These are phyloP conservation scores for Orthosia cruda DNA, from an alignment of 2,888 invertebrate species.

Conservation along the genomic window DNA sequence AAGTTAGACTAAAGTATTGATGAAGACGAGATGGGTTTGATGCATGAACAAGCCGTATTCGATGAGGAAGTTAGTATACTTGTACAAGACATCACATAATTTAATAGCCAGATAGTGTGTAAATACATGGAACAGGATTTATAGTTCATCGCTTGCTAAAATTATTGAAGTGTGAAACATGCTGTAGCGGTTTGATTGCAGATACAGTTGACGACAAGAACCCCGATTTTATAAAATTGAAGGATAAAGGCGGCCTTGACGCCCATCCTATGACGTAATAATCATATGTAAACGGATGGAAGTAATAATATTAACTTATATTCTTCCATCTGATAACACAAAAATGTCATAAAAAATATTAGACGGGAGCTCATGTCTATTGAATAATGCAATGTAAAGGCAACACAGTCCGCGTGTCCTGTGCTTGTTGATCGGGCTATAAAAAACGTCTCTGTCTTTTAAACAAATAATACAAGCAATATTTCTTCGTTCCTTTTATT, in stretches of 20 bases:
- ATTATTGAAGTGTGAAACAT: slow-evolving; percentile 51
- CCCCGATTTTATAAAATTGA: slow-evolving; percentile 43
- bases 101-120: slow-evolving; percentile 15
- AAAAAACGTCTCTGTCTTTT: too few relatives aligned
- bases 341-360: too few relatives aligned
- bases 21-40: slow-evolving; percentile 10
- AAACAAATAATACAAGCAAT: too few relatives aligned
- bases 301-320: too few relatives aligned
- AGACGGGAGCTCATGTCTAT: too few relatives aligned
- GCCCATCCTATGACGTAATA: slow-evolving; percentile 53
- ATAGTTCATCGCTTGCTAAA: slow-evolving; percentile 52
- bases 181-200: slow-evolving; percentile 41
- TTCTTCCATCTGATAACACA: too few relatives aligned
- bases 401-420: too few relatives aligned
- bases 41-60: slow-evolving; percentile 23
- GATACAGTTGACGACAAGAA: slow-evolving; percentile 20
- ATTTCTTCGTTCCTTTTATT: too few relatives aligned
- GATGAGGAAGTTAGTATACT: slow-evolving; percentile 13
- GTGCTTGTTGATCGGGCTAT: too few relatives aligned
- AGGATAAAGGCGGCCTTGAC: not conserved
- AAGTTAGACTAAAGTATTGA: slow-evolving; percentile 1
- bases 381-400: too few relatives aligned
- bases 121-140: slow-evolving; percentile 31
- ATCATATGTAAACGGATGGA: slow-evolving; percentile 48
- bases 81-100: slow-evolving; percentile 15